A percentile compares a stretch with the other conserved stretches of the same genome.
Evolutionary conservation across 2,113 vertebrate species (phyloP).

Genomic region (Campylorhamphus procurvoides): DNA sequence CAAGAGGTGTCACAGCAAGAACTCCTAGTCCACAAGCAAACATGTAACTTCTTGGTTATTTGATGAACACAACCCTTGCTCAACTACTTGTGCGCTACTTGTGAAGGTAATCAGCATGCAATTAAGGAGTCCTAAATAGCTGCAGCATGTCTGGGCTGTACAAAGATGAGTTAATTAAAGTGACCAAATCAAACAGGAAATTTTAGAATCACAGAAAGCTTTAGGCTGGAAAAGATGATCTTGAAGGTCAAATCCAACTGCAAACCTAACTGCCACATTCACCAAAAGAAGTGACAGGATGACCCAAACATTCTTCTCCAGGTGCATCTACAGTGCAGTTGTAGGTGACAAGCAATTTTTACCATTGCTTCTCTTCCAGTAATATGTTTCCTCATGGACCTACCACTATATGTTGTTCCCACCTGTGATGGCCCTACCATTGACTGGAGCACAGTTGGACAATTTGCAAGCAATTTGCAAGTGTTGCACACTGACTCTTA

Average conservation of each 20-base stretch:
- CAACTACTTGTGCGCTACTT: background rate
- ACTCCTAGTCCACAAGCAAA: background rate
- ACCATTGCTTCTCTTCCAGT: rapidly evolving
- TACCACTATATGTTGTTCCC: rapidly evolving
- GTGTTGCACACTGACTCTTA: background rate
- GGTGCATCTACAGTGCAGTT: background rate
- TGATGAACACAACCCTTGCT: background rate
- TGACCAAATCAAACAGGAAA: background rate
- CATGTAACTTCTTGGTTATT: background rate
- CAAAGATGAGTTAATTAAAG: background rate
- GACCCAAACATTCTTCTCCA: background rate
- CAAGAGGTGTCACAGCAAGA: background rate
- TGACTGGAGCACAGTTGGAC: rapidly evolving
- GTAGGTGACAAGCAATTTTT: background rate
- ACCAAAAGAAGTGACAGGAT: background rate
- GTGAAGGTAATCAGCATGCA: background rate
- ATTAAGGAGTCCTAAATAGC: background rate
- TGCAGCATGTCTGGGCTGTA: background rate
- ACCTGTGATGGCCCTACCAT: rapidly evolving
- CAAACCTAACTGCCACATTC: background rate
- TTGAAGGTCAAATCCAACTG: background rate
- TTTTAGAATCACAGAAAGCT: background rate
- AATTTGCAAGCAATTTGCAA: background rate
- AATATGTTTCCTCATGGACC: rapidly evolving
- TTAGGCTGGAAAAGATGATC: background rate